These are phyloP conservation scores for Montipora capricornis DNA, from an alignment of 64 coral and sea anemone genomes.

Conservation along the genomic window DNA sequence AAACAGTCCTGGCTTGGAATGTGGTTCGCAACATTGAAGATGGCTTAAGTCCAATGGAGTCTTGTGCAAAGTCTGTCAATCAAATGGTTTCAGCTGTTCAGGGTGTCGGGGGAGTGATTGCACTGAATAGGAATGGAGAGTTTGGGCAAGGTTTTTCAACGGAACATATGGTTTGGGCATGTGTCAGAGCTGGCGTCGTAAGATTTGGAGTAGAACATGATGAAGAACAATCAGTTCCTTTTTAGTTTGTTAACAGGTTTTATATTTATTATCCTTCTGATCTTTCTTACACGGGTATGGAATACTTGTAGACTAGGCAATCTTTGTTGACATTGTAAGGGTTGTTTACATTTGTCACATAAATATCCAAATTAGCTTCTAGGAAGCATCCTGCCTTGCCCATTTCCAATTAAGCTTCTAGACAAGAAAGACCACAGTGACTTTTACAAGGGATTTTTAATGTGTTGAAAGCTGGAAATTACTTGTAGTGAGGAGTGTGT, in stretches of 20 bases:
- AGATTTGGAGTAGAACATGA: conserved; percentile 65
- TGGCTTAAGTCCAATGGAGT: conserved; percentile 43
- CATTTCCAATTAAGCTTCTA: too few species aligned
- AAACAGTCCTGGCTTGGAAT: conserved; percentile 83
- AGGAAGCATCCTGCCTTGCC: too few species aligned
- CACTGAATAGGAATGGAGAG: conserved; percentile 76
- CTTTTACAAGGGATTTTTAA: too few species aligned
- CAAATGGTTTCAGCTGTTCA: conserved; percentile 68
- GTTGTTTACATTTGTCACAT: too few species aligned
- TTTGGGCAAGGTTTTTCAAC: conserved; percentile 79
- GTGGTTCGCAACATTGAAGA: conserved; percentile 78
- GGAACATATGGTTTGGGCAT: conserved; percentile 82
- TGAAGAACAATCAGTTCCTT: conserved; percentile 33
- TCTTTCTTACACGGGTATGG: too few species aligned
- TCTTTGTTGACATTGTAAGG: too few species aligned
- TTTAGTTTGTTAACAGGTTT: not conserved
- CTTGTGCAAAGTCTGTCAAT: conserved; percentile 71
- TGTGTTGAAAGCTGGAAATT: too few species aligned
- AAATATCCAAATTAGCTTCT: too few species aligned
- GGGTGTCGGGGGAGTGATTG: conserved; percentile 90
- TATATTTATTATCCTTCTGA: too few species aligned
- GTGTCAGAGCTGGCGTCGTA: conserved; percentile 59
- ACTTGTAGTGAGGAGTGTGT: too few species aligned
- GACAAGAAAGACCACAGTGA: too few species aligned
- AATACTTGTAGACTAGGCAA: too few species aligned